Percentiles rank a stretch among this genome's conserved stretches.
These are phyloP conservation scores for Sandelia bainsii DNA, from an alignment of 2,797 vertebrate genomes.

Conservation along the genomic window DNA sequence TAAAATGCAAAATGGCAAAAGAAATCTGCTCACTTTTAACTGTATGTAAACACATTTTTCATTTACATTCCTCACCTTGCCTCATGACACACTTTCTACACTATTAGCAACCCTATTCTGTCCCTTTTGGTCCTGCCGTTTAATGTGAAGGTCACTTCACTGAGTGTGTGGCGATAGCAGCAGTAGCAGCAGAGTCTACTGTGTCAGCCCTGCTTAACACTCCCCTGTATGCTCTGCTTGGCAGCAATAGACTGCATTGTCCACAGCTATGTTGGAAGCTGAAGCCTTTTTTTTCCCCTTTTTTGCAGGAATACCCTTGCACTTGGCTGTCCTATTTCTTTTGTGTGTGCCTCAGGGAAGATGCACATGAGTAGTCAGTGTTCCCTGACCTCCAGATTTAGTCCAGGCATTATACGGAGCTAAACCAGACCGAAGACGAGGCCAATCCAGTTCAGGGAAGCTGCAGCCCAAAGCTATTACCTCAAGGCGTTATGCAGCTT, in stretches of 20 bases:
- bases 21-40: background rate
- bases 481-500: slow-evolving; percentile 26
- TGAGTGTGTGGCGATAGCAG: slow-evolving; percentile 31
- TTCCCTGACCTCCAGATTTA: slow-evolving; percentile 64
- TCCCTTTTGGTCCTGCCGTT: slow-evolving; percentile 25
- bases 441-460: slow-evolving; percentile 18
- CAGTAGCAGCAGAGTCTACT: slow-evolving; percentile 26
- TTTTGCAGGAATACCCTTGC: slow-evolving; percentile 57
- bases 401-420: slow-evolving; percentile 32
- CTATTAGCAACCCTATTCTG: slow-evolving; percentile 7
- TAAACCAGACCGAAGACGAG: slow-evolving; percentile 19
- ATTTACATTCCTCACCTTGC: background rate
- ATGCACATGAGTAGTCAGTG: slow-evolving; percentile 45
- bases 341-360: slow-evolving; percentile 43
- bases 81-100: slow-evolving; percentile 11
- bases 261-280: slow-evolving; percentile 46
- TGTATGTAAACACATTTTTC: background rate
- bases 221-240: slow-evolving; percentile 45
- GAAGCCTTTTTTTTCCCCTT: slow-evolving; percentile 38
- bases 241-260: slow-evolving; percentile 55
- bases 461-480: slow-evolving; percentile 5
- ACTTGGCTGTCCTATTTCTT: slow-evolving; percentile 68
- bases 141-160: slow-evolving; percentile 57
- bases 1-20: too few relatives aligned
- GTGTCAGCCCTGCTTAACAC: slow-evolving; percentile 44